Percentiles rank a stretch among this genome's conserved stretches.
These are phyloP conservation scores for Oplegnathus fasciatus DNA, from an alignment of 2,113 vertebrate species.

Conservation along the genomic window DNA sequence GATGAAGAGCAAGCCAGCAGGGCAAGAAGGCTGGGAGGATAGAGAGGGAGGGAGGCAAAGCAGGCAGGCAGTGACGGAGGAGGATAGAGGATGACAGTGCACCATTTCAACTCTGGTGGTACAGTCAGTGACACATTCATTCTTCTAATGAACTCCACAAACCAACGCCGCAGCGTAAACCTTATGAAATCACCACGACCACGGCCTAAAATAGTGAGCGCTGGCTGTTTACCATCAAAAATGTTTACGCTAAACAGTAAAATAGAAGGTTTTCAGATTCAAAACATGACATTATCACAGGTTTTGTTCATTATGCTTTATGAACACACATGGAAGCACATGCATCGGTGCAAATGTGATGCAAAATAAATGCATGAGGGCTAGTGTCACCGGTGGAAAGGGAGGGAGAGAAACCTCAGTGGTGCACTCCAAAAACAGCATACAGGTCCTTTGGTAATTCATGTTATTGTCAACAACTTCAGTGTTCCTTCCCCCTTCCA, in stretches of 20 bases:
- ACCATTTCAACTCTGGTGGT: conserved; percentile 65
- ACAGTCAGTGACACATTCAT: conserved; percentile 56
- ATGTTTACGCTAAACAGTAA: neutral
- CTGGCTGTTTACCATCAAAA: conserved; percentile 25
- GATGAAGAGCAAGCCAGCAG: conserved; percentile 36
- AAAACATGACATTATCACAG: neutral
- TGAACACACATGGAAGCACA: neutral
- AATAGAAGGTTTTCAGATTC: neutral
- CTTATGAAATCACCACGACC: conserved; percentile 35
- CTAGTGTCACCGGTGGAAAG: conserved; percentile 2
- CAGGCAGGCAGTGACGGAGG: conserved; percentile 18
- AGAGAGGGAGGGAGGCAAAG: conserved; percentile 28
- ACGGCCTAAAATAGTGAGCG: conserved; percentile 6
- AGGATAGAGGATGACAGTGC: conserved; percentile 71
- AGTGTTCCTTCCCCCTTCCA: neutral
- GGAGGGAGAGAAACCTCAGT: conserved; percentile 46
- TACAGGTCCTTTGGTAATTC: conserved; percentile 52
- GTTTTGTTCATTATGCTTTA: conserved; percentile 2
- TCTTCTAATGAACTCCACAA: conserved; percentile 54
- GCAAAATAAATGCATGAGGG: conserved; percentile 25
- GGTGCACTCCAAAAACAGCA: conserved; percentile 52
- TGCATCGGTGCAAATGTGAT: conserved; percentile 15
- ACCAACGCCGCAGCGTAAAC: conserved; percentile 35
- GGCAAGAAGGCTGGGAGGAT: conserved; percentile 30
- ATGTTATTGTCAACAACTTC: conserved; percentile 71